Evolutionary conservation across 2,113 vertebrate genomes (phyloP).

Genomic region (Hemichromis elongatus): DNA sequence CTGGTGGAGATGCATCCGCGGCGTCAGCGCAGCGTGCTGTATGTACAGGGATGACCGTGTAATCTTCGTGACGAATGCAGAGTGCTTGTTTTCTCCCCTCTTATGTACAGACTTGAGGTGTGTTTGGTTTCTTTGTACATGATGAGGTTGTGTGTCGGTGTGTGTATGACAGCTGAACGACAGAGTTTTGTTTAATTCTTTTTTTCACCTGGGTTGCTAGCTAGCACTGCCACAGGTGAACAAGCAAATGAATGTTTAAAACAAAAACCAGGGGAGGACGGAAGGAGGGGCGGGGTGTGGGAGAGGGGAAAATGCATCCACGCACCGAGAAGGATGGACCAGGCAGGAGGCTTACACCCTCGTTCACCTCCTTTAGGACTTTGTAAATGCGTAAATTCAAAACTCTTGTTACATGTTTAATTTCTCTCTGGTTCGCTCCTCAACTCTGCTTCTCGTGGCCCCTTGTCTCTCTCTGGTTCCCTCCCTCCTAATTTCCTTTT

Average conservation of each 20-base stretch:
- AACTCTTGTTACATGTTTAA: slow-evolving; percentile 82
- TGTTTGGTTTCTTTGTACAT: slow-evolving; percentile 78
- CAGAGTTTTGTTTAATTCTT: not conserved
- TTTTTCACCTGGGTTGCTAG: slow-evolving; percentile 42
- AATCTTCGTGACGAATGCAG: slow-evolving; percentile 58
- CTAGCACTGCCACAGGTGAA: slow-evolving; percentile 77
- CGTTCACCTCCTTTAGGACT: slow-evolving; percentile 79
- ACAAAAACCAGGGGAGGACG: slow-evolving; percentile 23
- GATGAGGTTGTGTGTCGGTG: slow-evolving; percentile 74
- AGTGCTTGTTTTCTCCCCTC: slow-evolving; percentile 44
- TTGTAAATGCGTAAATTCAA: slow-evolving; percentile 85
- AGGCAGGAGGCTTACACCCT: slow-evolving; percentile 60
- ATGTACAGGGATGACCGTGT: slow-evolving; percentile 69
- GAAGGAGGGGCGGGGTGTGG: slow-evolving; percentile 42
- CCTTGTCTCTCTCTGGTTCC: slow-evolving; percentile 21
- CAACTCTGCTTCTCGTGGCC: slow-evolving; percentile 72
- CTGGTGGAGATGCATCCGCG: slow-evolving; percentile 24
- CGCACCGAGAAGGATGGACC: slow-evolving; percentile 78
- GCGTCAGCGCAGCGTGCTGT: slow-evolving; percentile 62
- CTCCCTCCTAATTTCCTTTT: slow-evolving; percentile 25
- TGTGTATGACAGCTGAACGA: slow-evolving; percentile 61
- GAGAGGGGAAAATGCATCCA: slow-evolving; percentile 76
- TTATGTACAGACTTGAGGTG: slow-evolving; percentile 66
- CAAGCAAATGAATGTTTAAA: slow-evolving; percentile 88
- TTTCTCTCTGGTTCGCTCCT: slow-evolving; percentile 64